Evolutionary conservation across 1,140 invertebrate genomes (phyloP), one percentile per base, ranked within the genome.

Genomic region (Ericerus pela): DNA sequence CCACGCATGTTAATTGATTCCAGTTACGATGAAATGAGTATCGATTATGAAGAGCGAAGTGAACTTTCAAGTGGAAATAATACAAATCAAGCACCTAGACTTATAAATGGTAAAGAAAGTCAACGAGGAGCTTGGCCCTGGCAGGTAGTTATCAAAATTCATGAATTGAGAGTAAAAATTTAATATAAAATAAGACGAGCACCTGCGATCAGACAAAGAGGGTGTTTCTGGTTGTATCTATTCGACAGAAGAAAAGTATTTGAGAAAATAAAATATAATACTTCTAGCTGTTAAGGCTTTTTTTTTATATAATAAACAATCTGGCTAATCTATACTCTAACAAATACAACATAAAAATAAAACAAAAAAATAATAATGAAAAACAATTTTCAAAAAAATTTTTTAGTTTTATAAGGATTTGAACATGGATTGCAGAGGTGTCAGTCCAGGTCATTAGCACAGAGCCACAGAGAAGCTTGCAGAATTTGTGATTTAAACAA

Each of bases 81-180:
- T 3, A 16, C n/a, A 16, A 47, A 47, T 24, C 41, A 47, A 22
- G 41, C 26, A 16, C 54, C 59, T 3, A 37, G 59, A 11, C n/a
- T 60, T n/a, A 84, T 88, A 60, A 84, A 81, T 60, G 85, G 85
- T 1, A 80, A 81, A 62, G 81, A 84, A 55, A 85, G 81, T 53
- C 78, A 76, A 59, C 73, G 78, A 63, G 85, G 85, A 10, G 82
- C 85, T 3, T 88, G 85, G 85, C 85, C 86, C 0, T 89, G 86
- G 86, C 85, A 84, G 75, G 81, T 83, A 64, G 65, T 59, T 56
- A 22, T 38, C 10, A 53, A n/a, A n/a, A n/a, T n/a, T n/a, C n/a
- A n/a, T n/a, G n/a, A 11, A 12, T 8, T 22, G 6, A 8, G 51
- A 36, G 43, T 16, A 24, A 18, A 10, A 11, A 10, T 11, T 33